Base-by-base conservation (phyloP, 2,888 invertebrate genomes). In the Aphidoletes aphidimyza region DNA sequence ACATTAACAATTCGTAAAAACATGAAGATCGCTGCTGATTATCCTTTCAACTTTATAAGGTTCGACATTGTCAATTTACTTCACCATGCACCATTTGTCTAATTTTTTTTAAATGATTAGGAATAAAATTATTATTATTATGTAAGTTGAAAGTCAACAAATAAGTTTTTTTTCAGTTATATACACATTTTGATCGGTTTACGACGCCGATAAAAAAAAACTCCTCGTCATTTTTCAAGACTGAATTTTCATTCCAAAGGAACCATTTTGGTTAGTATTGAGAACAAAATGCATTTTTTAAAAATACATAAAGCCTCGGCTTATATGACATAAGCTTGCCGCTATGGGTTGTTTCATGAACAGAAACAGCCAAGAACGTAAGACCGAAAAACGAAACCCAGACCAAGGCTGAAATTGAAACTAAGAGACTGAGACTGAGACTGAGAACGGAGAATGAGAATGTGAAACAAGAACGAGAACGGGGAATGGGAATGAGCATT, bases 81-180 rank as follows among this genome's bases (percentile, higher is more conserved):
- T 47, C 19, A 5, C 47, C 47, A 47, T 54, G n/a, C 22, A 54
- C 22, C 69, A 30, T 69, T 69, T 69, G 69, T 69, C 69, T 30
- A 69, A 69, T 69, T 69, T 30, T 54, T 47, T 69, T 69, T 30
- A 26, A 9, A 69, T 69, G 30, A 11, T 69, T 69, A 69, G 69
- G 30, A 69, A 69, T 69, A 69, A 69, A 69, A 69, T 30, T 69
- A 30, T 69, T 30, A 69, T 69, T 69, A 30, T 69, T 42, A 30
- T 30, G n/a, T 30, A 30, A 26, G n/a, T 54, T 17, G 22, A 54
- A 54, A 54, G n/a, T 54, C 54, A 54, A 26, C 54, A 54, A 54
- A 42, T 42, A n/a, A n/a, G n/a, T n/a, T 5, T 19, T 47, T 47
- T 17, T 22, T 54, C 22, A 30, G 30, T 14, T 14, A 14, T 1